These are phyloP conservation scores for Pungitius pungitius DNA, from an alignment of 2,113 vertebrate species.

Conservation along the genomic window DNA sequence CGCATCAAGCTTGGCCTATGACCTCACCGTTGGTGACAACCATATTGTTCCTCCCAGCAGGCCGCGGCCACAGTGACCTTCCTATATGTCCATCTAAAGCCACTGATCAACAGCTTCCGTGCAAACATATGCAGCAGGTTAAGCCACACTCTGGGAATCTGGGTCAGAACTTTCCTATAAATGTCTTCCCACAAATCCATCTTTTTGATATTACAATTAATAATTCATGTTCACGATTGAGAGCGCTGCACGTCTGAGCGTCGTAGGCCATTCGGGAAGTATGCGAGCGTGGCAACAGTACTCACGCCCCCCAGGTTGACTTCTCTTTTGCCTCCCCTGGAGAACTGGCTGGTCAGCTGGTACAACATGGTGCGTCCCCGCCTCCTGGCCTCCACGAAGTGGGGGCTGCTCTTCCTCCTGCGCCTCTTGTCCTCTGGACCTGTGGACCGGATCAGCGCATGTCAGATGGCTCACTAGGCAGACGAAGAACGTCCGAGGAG, in stretches of 20 bases:
- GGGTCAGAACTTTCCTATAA: slow-evolving; percentile 38
- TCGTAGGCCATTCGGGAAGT: no score
- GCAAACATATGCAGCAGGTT: neutral
- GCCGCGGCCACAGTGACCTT: neutral
- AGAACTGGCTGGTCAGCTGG: slow-evolving; percentile 86
- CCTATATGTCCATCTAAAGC: slow-evolving; percentile 18
- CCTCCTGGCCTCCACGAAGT: slow-evolving; percentile 82
- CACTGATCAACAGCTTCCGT: slow-evolving; percentile 4
- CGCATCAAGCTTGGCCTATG: slow-evolving; percentile 12
- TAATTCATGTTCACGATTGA: slow-evolving; percentile 33
- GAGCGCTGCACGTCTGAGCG: slow-evolving; percentile 19
- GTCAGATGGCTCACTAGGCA: neutral
- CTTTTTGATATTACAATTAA: slow-evolving; percentile 36
- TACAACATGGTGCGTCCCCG: slow-evolving; percentile 86
- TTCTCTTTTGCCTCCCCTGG: slow-evolving; percentile 79
- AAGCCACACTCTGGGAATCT: slow-evolving; percentile 39
- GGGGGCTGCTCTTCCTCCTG: slow-evolving; percentile 83
- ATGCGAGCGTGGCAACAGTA: slow-evolving; percentile 20
- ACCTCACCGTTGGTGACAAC: slow-evolving; percentile 2
- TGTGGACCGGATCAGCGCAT: slow-evolving; percentile 9
- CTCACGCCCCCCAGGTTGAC: slow-evolving; percentile 88
- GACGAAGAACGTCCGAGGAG: neutral
- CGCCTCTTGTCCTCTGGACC: slow-evolving; percentile 81
- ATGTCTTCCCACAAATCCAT: slow-evolving; percentile 34
- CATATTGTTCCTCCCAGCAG: slow-evolving; percentile 9